Base-by-base conservation (phyloP, 2,888 invertebrate species). In the Microctonus hyperodae region DNA sequence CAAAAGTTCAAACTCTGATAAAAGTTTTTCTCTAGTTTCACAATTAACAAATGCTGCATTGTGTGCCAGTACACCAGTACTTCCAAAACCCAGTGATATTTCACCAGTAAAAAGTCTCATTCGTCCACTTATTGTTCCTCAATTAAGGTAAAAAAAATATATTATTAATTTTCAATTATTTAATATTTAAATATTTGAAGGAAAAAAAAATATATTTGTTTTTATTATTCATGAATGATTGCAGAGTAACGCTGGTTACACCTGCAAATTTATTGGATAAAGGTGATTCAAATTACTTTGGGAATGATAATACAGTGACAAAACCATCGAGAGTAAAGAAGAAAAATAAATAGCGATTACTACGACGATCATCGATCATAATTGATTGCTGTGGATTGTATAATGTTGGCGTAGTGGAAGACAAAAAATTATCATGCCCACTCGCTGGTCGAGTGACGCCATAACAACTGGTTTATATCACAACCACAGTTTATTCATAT, bases 1-100 rank as follows among this genome's bases (percentile, higher is more conserved):
- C 75, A 86, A 88, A 63, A 87, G 86, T 76, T 86, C 87, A 76
- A 85, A 85, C 48, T 85, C 82, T 59, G 85, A 86, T 70, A 85
- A 85, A 61, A 86, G 84, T 74, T 86, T 86, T 69, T 83, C 86
- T 13, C 75, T 88, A 65, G 87, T 88, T 28, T 86, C 87, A 20
- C 88, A 88, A 74, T 79, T 89, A 61, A 88, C 88, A 23, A 86
- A 87, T 59, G 88, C 89, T 0, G 88, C 88, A 1, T 82, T 89
- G 13, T 89, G 88, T 78, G 88, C 88, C 40, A 88, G 88, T 75
- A 87, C 88, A 63, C 88, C 88, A 2, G 88, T 87, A 31, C 83
- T 89, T 70, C 88, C 88, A 20, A 85, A 86, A 48, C 85, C 85
- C 37, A 77, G 80, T 20, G 81, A 83, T 44, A 84, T 86, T 1